Evolutionary conservation across 2,888 invertebrate genomes (phyloP).

Genomic region (Drosophila pegasa): DNA sequence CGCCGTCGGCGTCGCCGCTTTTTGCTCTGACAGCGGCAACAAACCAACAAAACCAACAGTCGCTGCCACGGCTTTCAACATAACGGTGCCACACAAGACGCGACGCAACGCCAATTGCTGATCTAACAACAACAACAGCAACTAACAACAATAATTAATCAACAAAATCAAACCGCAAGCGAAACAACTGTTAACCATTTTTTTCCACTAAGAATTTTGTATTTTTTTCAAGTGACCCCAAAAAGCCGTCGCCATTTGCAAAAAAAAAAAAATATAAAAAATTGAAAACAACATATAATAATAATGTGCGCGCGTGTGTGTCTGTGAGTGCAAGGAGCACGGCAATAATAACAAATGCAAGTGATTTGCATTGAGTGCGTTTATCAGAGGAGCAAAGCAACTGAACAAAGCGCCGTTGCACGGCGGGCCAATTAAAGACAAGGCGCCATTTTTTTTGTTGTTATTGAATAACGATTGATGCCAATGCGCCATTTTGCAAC

Average conservation of each 20-base stretch:
- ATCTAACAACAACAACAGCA: conserved; percentile 28
- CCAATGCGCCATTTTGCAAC: background rate
- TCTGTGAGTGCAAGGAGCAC: conserved; percentile 14
- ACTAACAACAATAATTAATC: conserved; percentile 12
- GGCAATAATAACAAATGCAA: conserved; percentile 26
- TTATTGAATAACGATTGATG: background rate
- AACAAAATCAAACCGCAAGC: background rate
- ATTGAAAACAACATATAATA: background rate
- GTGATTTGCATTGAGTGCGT: conserved; percentile 5
- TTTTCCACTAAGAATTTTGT: conserved; percentile 12
- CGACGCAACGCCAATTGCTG: conserved; percentile 22
- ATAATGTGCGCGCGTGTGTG: conserved; percentile 4
- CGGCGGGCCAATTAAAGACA: conserved; percentile 12
- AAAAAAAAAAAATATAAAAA: background rate
- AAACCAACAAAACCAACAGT: conserved; percentile 40
- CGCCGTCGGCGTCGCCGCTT: conserved; percentile 34
- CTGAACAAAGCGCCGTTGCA: background rate
- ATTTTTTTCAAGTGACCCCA: conserved; percentile 43
- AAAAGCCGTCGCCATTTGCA: conserved; percentile 35
- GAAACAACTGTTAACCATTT: conserved; percentile 2
- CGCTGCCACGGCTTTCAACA: conserved; percentile 43
- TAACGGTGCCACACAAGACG: conserved; percentile 43
- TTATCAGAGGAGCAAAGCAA: background rate
- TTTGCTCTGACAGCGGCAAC: conserved; percentile 27
- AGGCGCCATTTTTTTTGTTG: conserved; percentile 5